Conservation (phyloP, 2,888 invertebrate genomes). For the Pachliopta kotzebuea region DNA sequence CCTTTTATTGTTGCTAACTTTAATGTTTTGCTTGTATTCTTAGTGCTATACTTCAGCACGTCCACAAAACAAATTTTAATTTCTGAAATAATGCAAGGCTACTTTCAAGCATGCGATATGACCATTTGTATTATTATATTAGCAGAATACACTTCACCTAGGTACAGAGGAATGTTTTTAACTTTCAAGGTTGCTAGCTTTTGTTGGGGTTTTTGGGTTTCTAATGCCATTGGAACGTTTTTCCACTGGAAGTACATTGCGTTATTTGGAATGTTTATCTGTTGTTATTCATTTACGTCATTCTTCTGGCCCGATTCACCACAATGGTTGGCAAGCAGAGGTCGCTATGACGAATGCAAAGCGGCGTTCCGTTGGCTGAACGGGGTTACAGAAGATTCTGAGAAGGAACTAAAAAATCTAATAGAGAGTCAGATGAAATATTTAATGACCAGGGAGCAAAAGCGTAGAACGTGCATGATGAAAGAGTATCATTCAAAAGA, state of each 20-base stretch:
- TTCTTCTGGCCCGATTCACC: constrained; percentile 34
- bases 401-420: constrained; percentile 30
- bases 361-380: constrained; percentile 33
- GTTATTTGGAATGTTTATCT: constrained; percentile 34
- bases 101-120: background rate
- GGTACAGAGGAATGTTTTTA: constrained; percentile 50
- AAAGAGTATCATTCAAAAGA: constrained; percentile 19
- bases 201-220: constrained; percentile 54
- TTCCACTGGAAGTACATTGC: constrained; percentile 34
- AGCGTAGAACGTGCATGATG: background rate
- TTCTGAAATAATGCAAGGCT: constrained; percentile 47
- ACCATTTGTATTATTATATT: constrained; percentile 37
- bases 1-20: constrained; percentile 31
- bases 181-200: constrained; percentile 50
- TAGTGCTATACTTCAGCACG: constrained; percentile 47
- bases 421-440: background rate
- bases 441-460: background rate
- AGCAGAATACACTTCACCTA: constrained; percentile 49
- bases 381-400: constrained; percentile 22
- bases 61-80: constrained; percentile 44
- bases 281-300: constrained; percentile 30
- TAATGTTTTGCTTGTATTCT: constrained; percentile 40
- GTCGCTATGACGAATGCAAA: constrained; percentile 32
- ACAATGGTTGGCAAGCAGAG: constrained; percentile 34
- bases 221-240: constrained; percentile 52